Conservation (phyloP, 2,797 vertebrate species). For the Alcedo atthis region DNA sequence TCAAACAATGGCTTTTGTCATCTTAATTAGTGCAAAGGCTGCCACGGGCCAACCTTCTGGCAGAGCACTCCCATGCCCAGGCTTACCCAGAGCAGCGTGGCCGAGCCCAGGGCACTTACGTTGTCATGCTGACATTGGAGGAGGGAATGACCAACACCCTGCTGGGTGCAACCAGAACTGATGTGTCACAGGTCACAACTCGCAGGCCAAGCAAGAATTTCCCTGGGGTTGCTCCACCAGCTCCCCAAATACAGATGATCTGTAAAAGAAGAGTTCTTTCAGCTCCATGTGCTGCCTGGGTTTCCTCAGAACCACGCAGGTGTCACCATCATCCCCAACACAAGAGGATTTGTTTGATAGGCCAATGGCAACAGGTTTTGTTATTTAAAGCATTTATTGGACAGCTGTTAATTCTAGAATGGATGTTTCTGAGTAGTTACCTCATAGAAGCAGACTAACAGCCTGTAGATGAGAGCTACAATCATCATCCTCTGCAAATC, state of each 20-base stretch:
- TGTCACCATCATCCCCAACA: neutral
- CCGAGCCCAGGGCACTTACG: slow-evolving; percentile 83
- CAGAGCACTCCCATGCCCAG: accelerated
- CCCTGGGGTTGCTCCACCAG: slow-evolving; percentile 95
- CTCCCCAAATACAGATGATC: slow-evolving; percentile 98
- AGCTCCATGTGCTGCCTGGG: neutral
- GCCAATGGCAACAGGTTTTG: neutral
- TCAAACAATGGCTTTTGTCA: neutral
- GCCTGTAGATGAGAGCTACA: slow-evolving; percentile 93
- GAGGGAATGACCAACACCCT: slow-evolving; percentile 94
- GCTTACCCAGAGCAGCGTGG: neutral
- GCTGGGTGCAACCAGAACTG: slow-evolving; percentile 92
- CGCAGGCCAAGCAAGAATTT: slow-evolving; percentile 94
- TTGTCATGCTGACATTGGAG: slow-evolving; percentile 93
- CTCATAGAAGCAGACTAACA: slow-evolving; percentile 95
- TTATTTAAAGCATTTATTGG: neutral
- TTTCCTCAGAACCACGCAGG: neutral
- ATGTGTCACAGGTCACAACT: slow-evolving; percentile 95
- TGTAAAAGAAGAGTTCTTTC: slow-evolving; percentile 64
- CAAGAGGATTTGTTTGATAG: neutral
- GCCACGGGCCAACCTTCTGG: neutral
- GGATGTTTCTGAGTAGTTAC: slow-evolving; percentile 70
- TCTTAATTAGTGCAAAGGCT: neutral
- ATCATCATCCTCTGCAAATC: slow-evolving; percentile 97
- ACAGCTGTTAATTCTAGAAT: neutral